Evolutionary conservation across 2,113 vertebrate species (phyloP).

Genomic region (Melanocharis versteri): DNA sequence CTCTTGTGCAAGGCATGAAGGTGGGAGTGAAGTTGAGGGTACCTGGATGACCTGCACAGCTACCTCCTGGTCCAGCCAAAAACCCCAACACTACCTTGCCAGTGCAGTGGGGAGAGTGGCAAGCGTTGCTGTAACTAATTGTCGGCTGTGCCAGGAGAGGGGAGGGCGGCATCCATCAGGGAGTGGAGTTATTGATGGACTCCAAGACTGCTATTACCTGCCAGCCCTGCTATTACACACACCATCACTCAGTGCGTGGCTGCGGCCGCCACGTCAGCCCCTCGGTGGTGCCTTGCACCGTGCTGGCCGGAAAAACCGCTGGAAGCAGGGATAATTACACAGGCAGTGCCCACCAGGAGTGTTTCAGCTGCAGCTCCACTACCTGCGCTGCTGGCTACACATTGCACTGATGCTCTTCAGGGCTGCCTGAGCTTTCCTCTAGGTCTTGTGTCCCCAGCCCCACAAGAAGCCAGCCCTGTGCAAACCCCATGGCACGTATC

Average conservation of each 20-base stretch:
- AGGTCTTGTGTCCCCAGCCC: background rate
- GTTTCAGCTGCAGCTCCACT: background rate
- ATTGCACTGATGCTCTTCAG: background rate
- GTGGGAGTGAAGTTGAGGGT: background rate
- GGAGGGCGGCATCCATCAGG: background rate
- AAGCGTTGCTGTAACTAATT: background rate
- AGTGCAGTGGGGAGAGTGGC: rapidly evolving
- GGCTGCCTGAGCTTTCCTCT: background rate
- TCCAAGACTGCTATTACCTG: background rate
- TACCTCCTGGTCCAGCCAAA: background rate
- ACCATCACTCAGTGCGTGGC: background rate
- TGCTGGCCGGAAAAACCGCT: background rate
- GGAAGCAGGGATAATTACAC: background rate
- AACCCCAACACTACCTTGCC: rapidly evolving
- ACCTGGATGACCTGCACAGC: background rate
- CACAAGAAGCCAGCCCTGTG: background rate
- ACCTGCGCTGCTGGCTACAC: background rate
- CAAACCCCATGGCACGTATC: background rate
- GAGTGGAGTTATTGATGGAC: background rate
- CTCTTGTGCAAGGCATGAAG: background rate
- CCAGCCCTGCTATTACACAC: slow-evolving; percentile 32
- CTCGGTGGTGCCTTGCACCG: rapidly evolving
- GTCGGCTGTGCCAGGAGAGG: background rate
- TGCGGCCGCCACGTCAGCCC: background rate
- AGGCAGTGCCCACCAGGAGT: background rate